A percentile compares a stretch with the other conserved stretches of the same genome.
phyloP scores from a whole-genome alignment of 2,797 vertebrate genomes.

The Zenarchopterus dispar region DNA sequence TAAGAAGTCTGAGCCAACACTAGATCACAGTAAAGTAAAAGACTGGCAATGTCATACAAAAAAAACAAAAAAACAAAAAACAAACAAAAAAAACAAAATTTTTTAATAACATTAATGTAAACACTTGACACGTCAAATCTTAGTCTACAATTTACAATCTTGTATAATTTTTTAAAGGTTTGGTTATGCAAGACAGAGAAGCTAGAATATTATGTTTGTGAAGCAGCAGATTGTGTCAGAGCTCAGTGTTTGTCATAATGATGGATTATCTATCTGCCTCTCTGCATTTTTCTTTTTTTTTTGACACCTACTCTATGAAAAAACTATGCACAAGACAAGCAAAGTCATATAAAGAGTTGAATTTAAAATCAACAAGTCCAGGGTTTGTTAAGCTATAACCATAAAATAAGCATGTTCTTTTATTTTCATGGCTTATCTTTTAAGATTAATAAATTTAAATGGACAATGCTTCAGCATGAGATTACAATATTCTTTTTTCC shows the following conservation, averaged over 20 bases:
- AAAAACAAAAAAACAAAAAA: background rate
- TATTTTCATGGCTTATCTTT: too few relatives aligned
- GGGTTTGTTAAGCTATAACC: too few relatives aligned
- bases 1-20: too few relatives aligned
- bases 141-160: slow-evolving; percentile 10
- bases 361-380: too few relatives aligned
- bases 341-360: background rate
- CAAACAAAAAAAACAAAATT: background rate
- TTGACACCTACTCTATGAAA: too few relatives aligned
- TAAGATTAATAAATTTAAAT: too few relatives aligned
- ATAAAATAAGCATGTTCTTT: too few relatives aligned
- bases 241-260: slow-evolving; percentile 22
- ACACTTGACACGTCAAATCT: slow-evolving; percentile 28
- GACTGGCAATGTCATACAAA: too few relatives aligned
- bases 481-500: too few relatives aligned
- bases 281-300: background rate
- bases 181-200: slow-evolving; percentile 15
- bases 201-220: slow-evolving; percentile 10
- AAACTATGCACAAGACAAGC: background rate
- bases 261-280: slow-evolving; percentile 3
- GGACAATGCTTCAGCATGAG: too few relatives aligned
- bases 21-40: too few relatives aligned
- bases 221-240: slow-evolving; percentile 12
- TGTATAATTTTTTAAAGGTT: slow-evolving; percentile 2
- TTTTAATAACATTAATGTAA: slow-evolving; percentile 9